Conservation (phyloP, 2,888 invertebrate species). For the Euplagia quadripunctaria region DNA sequence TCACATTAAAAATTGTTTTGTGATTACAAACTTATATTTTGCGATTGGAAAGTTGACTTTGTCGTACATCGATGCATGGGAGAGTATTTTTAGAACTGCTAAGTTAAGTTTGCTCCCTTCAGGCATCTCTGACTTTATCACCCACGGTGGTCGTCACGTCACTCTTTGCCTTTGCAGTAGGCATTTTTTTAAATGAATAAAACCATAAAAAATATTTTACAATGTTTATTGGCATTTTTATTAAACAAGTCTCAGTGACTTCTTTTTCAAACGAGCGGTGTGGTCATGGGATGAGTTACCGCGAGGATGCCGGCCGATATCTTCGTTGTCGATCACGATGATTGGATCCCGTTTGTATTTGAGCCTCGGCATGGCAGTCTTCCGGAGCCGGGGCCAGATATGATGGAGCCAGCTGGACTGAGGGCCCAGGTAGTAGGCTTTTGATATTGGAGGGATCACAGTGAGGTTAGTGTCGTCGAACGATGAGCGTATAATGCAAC, state of each 20-base stretch:
- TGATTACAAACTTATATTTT: too few relatives aligned
- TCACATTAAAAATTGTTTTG: too few relatives aligned
- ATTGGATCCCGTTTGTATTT: conserved; percentile 72
- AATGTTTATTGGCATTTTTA: background rate
- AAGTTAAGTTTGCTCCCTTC: too few relatives aligned
- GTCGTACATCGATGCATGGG: too few relatives aligned
- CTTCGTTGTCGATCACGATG: conserved; percentile 17
- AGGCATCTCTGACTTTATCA: too few relatives aligned
- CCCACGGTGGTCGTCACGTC: too few relatives aligned
- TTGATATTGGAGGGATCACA: conserved; percentile 1
- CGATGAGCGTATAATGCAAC: background rate
- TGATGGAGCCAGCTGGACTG: conserved; percentile 7
- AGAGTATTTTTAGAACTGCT: too few relatives aligned
- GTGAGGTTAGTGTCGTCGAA: conserved; percentile 5
- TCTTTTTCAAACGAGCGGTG: background rate
- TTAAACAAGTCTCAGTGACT: too few relatives aligned
- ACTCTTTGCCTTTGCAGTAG: background rate
- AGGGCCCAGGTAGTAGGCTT: background rate
- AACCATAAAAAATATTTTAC: background rate
- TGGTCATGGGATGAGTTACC: background rate
- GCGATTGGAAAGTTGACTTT: too few relatives aligned
- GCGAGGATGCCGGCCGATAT: conserved; percentile 8
- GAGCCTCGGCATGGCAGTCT: conserved; percentile 37
- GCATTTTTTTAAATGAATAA: background rate
- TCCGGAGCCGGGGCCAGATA: background rate